phyloP scores from a whole-genome alignment of 2,113 vertebrate genomes.

The Mus pahari region DNA sequence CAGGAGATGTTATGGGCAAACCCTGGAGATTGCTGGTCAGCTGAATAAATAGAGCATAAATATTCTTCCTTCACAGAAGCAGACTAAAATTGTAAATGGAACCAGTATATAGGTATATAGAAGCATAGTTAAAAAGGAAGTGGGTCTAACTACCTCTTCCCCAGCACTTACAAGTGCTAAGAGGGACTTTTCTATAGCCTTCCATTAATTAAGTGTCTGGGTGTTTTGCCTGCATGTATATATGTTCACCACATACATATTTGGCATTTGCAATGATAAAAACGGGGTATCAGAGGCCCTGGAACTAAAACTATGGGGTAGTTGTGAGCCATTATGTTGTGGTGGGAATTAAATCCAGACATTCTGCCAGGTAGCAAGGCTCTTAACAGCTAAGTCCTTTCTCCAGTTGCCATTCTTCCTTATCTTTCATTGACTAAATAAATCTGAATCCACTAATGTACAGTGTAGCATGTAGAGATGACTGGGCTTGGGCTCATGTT shows the following conservation, averaged over 20 bases:
- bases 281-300: not conserved
- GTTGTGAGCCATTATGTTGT: not conserved
- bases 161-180: not conserved
- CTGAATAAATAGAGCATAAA: not conserved
- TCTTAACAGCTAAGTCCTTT: not conserved
- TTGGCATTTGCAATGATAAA: not conserved
- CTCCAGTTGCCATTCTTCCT: not conserved
- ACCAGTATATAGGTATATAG: not conserved
- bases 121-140: not conserved
- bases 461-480: not conserved
- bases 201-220: not conserved
- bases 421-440: not conserved
- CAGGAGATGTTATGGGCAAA: constrained; percentile 36
- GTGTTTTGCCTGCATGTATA: not conserved
- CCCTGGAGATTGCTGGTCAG: not conserved
- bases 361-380: too few relatives aligned
- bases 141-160: not conserved
- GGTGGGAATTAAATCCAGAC: not conserved
- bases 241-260: not conserved
- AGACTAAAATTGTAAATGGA: not conserved
- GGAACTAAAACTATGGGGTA: not conserved
- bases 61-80: not conserved
- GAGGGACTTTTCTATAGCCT: not conserved
- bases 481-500: not conserved
- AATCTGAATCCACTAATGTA: not conserved